Percentiles rank a stretch among this genome's conserved stretches.
Conservation (phyloP, 1,140 invertebrate genomes). For the Ephestia elutella region DNA sequence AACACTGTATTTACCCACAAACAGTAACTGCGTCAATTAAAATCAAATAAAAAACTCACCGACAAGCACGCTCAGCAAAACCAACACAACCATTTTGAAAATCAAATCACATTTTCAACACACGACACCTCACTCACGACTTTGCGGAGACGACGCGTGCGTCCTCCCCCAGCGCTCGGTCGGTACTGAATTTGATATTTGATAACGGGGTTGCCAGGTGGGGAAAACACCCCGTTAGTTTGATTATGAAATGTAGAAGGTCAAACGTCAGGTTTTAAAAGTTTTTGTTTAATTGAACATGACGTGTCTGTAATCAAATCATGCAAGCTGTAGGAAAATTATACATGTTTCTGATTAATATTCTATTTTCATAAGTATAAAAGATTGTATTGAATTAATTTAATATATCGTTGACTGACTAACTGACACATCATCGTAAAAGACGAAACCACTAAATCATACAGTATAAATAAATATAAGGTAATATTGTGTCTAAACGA, state of each 20-base stretch:
- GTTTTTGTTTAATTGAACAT: no score
- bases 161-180: background rate
- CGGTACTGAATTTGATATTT: background rate
- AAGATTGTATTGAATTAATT: no score
- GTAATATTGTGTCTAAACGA: no score
- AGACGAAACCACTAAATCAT: no score
- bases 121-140: background rate
- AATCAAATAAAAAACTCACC: background rate
- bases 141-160: background rate
- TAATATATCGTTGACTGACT: no score
- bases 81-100: background rate
- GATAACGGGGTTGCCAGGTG: slow-evolving; percentile 1
- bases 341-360: no score
- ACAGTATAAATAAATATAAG: no score
- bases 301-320: no score
- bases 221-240: background rate
- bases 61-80: background rate
- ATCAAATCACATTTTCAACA: background rate
- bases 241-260: background rate
- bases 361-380: no score
- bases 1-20: no score
- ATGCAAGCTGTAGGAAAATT: no score
- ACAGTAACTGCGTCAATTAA: background rate
- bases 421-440: no score
- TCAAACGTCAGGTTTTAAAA: background rate